Percentiles rank a stretch among this genome's conserved stretches.
These are phyloP conservation scores for Bombus impatiens DNA, from an alignment of 1,140 invertebrate genomes.

Conservation along the genomic window DNA sequence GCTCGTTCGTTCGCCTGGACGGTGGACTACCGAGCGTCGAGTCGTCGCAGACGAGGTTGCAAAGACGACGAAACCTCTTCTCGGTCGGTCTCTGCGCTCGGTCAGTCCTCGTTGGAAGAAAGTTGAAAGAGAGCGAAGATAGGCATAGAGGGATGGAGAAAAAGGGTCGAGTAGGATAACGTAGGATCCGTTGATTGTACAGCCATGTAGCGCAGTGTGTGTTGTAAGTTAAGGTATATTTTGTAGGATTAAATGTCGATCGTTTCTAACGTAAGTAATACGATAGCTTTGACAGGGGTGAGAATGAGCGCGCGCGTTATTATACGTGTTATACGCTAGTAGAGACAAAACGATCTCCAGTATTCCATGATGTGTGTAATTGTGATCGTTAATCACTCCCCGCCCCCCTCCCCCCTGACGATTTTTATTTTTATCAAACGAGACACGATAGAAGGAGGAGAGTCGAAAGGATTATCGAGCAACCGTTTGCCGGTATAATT, in stretches of 20 bases:
- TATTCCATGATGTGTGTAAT: conserved; percentile 70
- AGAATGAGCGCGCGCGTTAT: conserved; percentile 12
- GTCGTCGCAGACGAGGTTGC: not conserved
- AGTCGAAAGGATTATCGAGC: not conserved
- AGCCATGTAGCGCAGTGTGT: conserved; percentile 60
- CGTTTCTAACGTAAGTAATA: conserved; percentile 52
- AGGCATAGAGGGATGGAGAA: not conserved
- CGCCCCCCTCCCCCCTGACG: not conserved
- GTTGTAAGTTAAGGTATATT: conserved; percentile 62
- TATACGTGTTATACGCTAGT: conserved; percentile 36
- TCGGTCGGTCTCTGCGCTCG: not conserved
- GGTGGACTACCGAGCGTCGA: not conserved
- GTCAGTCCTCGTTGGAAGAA: conserved; percentile 24
- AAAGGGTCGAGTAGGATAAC: conserved; percentile 31
- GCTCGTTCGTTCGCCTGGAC: not conserved
- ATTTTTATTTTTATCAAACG: conserved; percentile 45
- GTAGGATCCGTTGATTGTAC: conserved; percentile 56
- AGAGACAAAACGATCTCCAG: conserved; percentile 63
- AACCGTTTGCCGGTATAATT: not conserved
- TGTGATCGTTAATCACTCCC: conserved; percentile 66
- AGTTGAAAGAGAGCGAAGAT: not conserved
- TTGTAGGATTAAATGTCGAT: conserved; percentile 62
- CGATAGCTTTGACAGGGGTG: conserved; percentile 38
- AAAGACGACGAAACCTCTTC: not conserved
- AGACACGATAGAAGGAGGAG: not conserved